Percentiles rank a stretch among this genome's conserved stretches.
phyloP scores from a whole-genome alignment of 1,140 invertebrate species.

The Helicorthomorpha holstii region DNA sequence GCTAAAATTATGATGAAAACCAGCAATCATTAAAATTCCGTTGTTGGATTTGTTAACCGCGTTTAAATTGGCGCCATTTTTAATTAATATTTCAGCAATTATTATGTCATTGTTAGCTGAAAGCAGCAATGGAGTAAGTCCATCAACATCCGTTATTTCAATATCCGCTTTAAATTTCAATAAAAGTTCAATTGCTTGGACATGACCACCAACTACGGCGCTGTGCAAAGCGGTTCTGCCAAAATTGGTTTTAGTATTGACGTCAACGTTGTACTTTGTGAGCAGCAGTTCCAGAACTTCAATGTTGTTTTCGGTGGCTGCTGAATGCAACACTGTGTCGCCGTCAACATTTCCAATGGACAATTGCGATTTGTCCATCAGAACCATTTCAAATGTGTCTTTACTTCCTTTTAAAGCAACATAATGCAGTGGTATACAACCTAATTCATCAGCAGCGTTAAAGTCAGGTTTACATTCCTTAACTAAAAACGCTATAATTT shows the following conservation, averaged over 20 bases:
- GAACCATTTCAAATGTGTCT: too few relatives aligned
- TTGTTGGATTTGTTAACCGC: too few relatives aligned
- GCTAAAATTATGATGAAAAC: too few relatives aligned
- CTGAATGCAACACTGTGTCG: conserved; percentile 1
- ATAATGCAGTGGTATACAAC: too few relatives aligned
- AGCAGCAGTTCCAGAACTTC: conserved; percentile 2
- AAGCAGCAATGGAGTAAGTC: conserved; percentile 6
- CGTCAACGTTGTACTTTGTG: neutral
- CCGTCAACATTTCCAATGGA: too few relatives aligned
- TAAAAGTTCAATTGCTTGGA: neutral
- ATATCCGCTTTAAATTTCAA: neutral
- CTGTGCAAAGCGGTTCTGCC: neutral
- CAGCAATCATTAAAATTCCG: too few relatives aligned
- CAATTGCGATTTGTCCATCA: too few relatives aligned
- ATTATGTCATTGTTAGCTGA: conserved; percentile 1
- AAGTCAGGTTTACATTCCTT: too few relatives aligned
- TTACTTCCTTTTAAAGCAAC: too few relatives aligned
- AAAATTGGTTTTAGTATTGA: conserved; percentile 2
- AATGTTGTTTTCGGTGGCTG: neutral
- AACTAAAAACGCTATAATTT: too few relatives aligned
- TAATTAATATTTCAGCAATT: conserved; percentile 8
- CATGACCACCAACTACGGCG: neutral
- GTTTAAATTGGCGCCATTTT: conserved; percentile 6
- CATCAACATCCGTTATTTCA: neutral
- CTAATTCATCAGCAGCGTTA: too few relatives aligned